These are phyloP conservation scores for Xylocampa areola DNA, from an alignment of 2,888 invertebrate genomes.

Conservation along the genomic window DNA sequence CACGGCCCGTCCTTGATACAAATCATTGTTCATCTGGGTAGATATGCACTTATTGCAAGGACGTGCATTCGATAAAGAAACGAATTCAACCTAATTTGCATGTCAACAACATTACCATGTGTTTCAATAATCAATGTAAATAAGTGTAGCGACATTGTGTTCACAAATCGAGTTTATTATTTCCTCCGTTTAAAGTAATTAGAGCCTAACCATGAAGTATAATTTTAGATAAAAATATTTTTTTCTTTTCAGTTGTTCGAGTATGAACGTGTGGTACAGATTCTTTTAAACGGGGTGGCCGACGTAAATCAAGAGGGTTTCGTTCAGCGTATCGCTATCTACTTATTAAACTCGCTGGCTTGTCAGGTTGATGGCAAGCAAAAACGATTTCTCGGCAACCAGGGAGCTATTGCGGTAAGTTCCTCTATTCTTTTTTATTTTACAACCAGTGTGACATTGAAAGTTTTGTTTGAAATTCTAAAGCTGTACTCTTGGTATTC, in stretches of 20 bases:
- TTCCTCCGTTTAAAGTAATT: too few species aligned
- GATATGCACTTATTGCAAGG: too few species aligned
- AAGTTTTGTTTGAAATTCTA: not conserved
- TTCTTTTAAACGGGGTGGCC: conserved; percentile 94
- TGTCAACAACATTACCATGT: too few species aligned
- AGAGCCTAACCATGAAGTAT: too few species aligned
- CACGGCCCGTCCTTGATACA: too few species aligned
- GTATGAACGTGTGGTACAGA: conserved; percentile 95
- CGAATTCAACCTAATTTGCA: too few species aligned
- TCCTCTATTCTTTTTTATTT: conserved; percentile 15
- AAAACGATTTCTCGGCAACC: conserved; percentile 96
- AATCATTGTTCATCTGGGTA: too few species aligned
- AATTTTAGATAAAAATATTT: not conserved
- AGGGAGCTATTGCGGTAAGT: conserved; percentile 95
- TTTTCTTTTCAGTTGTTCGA: conserved; percentile 93
- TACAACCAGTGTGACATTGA: not conserved
- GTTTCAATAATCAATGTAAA: too few species aligned
- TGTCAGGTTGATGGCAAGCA: conserved; percentile 98
- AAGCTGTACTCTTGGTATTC: not conserved
- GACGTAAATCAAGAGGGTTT: conserved; percentile 96
- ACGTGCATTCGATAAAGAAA: too few species aligned
- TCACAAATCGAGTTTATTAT: too few species aligned
- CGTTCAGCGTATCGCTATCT: conserved; percentile 98
- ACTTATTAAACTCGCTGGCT: conserved; percentile 97
- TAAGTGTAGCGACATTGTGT: too few species aligned